These are phyloP conservation scores for Vidua chalybeata DNA, from an alignment of 2,113 vertebrate species.

Conservation along the genomic window DNA sequence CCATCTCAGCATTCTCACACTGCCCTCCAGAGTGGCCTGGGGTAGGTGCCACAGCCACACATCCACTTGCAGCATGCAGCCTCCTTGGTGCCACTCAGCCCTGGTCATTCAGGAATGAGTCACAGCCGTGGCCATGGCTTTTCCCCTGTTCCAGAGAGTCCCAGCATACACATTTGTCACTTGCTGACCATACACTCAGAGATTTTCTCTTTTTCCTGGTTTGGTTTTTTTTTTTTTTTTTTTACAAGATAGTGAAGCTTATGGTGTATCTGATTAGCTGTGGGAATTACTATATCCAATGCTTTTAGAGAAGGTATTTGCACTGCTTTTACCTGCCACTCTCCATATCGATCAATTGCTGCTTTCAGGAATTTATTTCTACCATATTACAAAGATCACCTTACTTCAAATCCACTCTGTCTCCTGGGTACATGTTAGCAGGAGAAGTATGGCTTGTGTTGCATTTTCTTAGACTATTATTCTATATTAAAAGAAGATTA, in stretches of 20 bases:
- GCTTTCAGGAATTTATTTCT: conserved; percentile 15
- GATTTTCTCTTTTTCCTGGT: neutral
- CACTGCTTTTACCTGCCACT: neutral
- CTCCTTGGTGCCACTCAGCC: neutral
- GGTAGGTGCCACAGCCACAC: neutral
- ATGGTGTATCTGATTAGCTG: neutral
- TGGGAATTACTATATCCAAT: neutral
- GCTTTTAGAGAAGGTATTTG: neutral
- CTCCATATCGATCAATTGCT: neutral
- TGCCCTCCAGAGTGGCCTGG: neutral
- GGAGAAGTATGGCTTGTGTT: neutral
- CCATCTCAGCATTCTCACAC: fast-evolving
- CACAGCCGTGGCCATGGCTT: neutral
- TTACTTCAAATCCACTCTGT: neutral
- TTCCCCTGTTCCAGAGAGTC: neutral
- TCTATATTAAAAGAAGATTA: conserved; percentile 25
- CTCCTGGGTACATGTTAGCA: neutral
- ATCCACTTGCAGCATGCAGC: fast-evolving
- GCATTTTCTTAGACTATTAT: neutral
- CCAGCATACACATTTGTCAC: neutral
- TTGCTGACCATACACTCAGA: neutral
- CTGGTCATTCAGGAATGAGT: neutral
- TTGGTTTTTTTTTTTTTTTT: neutral
- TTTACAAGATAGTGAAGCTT: neutral
- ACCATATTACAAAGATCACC: neutral